Conservation (phyloP, 2,888 invertebrate species). For the Polyploca ridens region DNA sequence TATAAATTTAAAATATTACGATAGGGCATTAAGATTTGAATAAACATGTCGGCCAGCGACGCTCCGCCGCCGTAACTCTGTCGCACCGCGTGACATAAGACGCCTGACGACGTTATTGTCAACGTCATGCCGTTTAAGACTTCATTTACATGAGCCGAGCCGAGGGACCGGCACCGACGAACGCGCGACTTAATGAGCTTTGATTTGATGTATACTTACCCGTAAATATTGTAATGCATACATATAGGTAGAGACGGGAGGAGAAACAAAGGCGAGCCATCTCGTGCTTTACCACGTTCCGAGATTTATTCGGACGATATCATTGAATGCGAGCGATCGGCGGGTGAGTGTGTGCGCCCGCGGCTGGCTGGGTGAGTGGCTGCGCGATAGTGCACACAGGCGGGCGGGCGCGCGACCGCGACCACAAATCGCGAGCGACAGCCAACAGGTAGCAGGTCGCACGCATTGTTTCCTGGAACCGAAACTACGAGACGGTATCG, state of each 20-base stretch:
- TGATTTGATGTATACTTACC: conserved; percentile 10
- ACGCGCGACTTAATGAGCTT: conserved; percentile 18
- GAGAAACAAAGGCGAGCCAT: conserved; percentile 64
- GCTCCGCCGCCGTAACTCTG: conserved; percentile 44
- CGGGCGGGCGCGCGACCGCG: conserved; percentile 35
- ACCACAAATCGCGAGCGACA: conserved; percentile 67
- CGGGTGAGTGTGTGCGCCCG: conserved; percentile 47
- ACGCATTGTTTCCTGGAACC: conserved; percentile 80
- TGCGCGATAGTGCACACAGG: conserved; percentile 50
- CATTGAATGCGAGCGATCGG: conserved; percentile 45
- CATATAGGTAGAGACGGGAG: conserved; percentile 16
- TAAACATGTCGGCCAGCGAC: conserved; percentile 67
- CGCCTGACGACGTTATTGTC: conserved; percentile 53
- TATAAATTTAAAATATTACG: conserved; percentile 75
- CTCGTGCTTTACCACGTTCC: conserved; percentile 66
- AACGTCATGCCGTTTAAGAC: conserved; percentile 44
- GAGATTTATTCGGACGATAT: conserved; percentile 70
- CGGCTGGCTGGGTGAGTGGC: conserved; percentile 29
- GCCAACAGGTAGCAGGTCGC: conserved; percentile 74
- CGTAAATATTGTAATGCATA: conserved; percentile 12
- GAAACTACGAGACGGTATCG: conserved; percentile 72
- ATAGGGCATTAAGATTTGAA: conserved; percentile 73
- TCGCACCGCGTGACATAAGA: conserved; percentile 50
- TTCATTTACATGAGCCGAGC: conserved; percentile 43
- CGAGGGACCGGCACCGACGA: not conserved